Evolutionary conservation across 1,140 invertebrate genomes (phyloP), one percentile per base, ranked within the genome.

Genomic region (Cydia strobilella): DNA sequence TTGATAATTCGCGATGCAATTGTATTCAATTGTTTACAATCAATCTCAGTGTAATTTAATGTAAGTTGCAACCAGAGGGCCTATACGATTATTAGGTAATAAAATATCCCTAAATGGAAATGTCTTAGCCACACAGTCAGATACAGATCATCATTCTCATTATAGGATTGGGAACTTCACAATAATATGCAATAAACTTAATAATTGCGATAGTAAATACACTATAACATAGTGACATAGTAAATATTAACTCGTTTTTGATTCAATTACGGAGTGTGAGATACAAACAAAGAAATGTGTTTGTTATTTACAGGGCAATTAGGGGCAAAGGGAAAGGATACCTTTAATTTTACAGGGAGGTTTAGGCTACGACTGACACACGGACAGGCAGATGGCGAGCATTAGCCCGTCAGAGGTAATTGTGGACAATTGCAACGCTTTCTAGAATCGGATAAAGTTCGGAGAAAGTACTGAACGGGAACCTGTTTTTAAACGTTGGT

Each of bases 351-450:
- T 23, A 10, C 20, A 20, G 54, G 54, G 20, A 59, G 54, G 65
- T 69, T 69, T 35, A 35, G 65, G 65, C 35, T 31, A 69, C 25
- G 63, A 65, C 27, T 65, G 63, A 65, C 63, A 35, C 27, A 69
- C n/a, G n/a, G 65, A 69, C 65, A 69, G 65, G 31, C 54, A 59
- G 54, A 59, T 59, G 54, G 54, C 35, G 31, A 69, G 9, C 65
- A 69, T 69, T 69, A 69, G 27, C 31, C 65, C 65, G 65, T 69
- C 65, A 39, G 31, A 35, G 27, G n/a, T 69, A 69, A 69, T 69
- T 69, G 65, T 69, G 65, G 25, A 69, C 65, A 69, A 69, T 69
- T 42, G 65, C n/a, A 69, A 31, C 27, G 65, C 65, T 69, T 69
- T 69, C 65, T 69, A 69, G 65, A 35, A 69, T 69, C 35, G 15